phyloP scores from a whole-genome alignment of 2,113 vertebrate species.

The Columba janthina region DNA sequence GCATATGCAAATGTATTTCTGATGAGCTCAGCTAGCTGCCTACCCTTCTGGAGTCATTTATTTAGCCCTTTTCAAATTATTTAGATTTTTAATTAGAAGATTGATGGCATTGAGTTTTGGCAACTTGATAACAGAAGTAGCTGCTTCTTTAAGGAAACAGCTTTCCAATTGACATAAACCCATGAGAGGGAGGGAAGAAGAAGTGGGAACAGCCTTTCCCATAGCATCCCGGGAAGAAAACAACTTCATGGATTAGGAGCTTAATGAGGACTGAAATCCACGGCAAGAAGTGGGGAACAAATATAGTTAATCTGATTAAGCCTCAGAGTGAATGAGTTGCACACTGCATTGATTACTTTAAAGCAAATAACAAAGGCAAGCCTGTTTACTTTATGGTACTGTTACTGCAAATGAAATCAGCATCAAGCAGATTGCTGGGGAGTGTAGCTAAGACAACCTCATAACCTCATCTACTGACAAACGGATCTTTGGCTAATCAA shows the following conservation, averaged over 20 bases:
- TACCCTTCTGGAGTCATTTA: constrained; percentile 49
- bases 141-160: constrained; percentile 37
- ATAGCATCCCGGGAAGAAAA: constrained; percentile 49
- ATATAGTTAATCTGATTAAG: constrained; percentile 72
- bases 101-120: background rate
- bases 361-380: constrained; percentile 64
- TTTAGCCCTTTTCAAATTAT: constrained; percentile 35
- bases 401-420: constrained; percentile 63
- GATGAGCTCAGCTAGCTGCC: background rate
- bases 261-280: constrained; percentile 70
- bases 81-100: constrained; percentile 55
- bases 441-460: constrained; percentile 53
- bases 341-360: constrained; percentile 65
- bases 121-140: constrained; percentile 23
- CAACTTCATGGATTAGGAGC: constrained; percentile 53
- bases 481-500: constrained; percentile 61
- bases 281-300: constrained; percentile 62
- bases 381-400: constrained; percentile 57
- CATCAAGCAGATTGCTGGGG: constrained; percentile 51
- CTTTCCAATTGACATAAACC: constrained; percentile 49
- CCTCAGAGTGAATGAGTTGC: constrained; percentile 51
- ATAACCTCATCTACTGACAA: constrained; percentile 59
- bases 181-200: background rate
- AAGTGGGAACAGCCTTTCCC: constrained; percentile 40
- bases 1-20: constrained; percentile 12